Conservation (phyloP, 2,888 invertebrate genomes). For the Pachycephus smyrnensis region DNA sequence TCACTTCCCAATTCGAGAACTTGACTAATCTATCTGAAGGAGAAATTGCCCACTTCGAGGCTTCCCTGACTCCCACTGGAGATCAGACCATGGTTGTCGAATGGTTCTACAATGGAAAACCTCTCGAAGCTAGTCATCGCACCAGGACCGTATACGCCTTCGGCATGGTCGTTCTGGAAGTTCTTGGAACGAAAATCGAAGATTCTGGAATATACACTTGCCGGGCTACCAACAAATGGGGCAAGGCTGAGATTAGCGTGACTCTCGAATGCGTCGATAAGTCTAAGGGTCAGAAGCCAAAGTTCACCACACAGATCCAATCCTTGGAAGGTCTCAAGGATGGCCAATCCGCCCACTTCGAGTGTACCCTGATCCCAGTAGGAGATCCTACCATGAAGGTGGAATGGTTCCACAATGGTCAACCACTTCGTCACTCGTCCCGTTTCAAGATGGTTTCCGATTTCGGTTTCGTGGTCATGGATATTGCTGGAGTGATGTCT, state of each 20-base stretch:
- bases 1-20: constrained; percentile 88
- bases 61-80: constrained; percentile 92
- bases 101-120: constrained; percentile 95
- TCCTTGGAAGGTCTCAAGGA: constrained; percentile 88
- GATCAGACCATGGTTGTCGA: constrained; percentile 95
- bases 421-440: constrained; percentile 88
- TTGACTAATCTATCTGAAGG: constrained; percentile 90
- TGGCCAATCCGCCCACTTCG: constrained; percentile 94
- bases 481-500: constrained; percentile 92
- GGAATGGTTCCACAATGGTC: constrained; percentile 97
- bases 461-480: constrained; percentile 94
- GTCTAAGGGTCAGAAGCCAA: constrained; percentile 87
- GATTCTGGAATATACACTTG: constrained; percentile 93
- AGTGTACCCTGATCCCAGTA: constrained; percentile 93
- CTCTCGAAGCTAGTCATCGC: constrained; percentile 89
- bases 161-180: constrained; percentile 97
- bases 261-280: constrained; percentile 86
- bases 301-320: constrained; percentile 89
- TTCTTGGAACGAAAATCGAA: constrained; percentile 91
- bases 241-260: constrained; percentile 87
- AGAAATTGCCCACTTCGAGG: constrained; percentile 98
- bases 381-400: constrained; percentile 94
- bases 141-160: constrained; percentile 95
- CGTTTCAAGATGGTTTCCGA: constrained; percentile 94
- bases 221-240: constrained; percentile 90